Base-by-base conservation (phyloP, 2,797 vertebrate genomes). In the Enteromius viviparus region DNA sequence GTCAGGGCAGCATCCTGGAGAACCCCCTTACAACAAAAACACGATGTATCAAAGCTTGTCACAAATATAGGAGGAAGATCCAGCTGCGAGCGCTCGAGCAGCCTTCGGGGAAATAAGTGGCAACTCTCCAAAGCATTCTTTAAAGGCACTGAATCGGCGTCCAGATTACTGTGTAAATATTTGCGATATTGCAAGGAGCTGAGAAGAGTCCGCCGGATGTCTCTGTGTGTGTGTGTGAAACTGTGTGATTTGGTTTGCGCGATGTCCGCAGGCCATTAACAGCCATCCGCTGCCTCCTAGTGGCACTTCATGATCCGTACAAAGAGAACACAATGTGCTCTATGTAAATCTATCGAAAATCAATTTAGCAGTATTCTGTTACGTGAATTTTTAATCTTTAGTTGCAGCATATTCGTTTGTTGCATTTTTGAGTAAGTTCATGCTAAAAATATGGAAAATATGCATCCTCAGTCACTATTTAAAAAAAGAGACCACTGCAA, bases 1-100 rank as follows among this genome's bases (percentile, higher is more conserved):
- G 80, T 85, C 84, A 78, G 58, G 37, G 37, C 34, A 78, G 69
- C 83, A 47, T 74, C 70, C 62, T 37, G 68, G 76, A 79, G 69
- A 84, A 72, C 45, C 60, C 80, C 80, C n/a, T 71, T 23, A 55
- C 37, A 78, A 51, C 40, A 72, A 6, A 71, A 42, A 42, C 49
- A 80, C 26, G 0, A 65, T 19, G 9, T 17, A 53, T 53, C 40
- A 68, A 3, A 21, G 14, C 17, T 68, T 68, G 37, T 47, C 74
- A 32, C 15, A 32, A 40, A 34, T 53, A 55, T n/a, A 49, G 1
- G 53, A 76, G 2, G 2, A 40, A 23, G 21, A 3, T 58, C 23
- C 14, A 40, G 32, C 51, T 34, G 6, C 10, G 9, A 47, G 6
- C 34, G 45, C 49, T 37, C 19, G 14, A 37, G 32, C 6, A 53